These are phyloP conservation scores for Leptestheria dahalacensis DNA, from an alignment of 1,140 invertebrate species.

Conservation along the genomic window DNA sequence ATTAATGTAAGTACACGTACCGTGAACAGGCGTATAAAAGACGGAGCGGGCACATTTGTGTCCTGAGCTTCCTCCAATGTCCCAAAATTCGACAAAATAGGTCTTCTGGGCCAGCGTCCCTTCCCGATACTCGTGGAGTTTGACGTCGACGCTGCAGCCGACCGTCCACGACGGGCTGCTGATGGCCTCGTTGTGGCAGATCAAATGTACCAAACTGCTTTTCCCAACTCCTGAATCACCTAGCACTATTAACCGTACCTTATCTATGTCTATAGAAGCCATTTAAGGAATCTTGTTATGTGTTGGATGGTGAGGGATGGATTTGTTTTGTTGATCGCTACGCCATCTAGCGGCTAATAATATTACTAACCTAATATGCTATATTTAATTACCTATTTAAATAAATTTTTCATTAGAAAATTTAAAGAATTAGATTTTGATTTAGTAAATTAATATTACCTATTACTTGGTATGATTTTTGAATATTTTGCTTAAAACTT, in stretches of 20 bases:
- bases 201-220: conserved; percentile 80
- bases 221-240: conserved; percentile 96
- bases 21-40: conserved; percentile 85
- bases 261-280: conserved; percentile 35
- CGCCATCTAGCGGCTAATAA: neutral
- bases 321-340: neutral
- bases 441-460: no score
- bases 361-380: no score
- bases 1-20: no score
- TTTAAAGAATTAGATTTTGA: no score
- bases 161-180: conserved; percentile 81
- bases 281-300: neutral
- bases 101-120: conserved; percentile 73
- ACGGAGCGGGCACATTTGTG: conserved; percentile 81
- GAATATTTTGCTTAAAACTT: no score
- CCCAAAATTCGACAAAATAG: conserved; percentile 91
- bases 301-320: neutral
- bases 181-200: conserved; percentile 71
- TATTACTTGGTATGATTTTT: no score
- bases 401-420: no score
- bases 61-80: conserved; percentile 81
- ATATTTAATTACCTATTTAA: no score
- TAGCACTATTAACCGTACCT: conserved; percentile 78
- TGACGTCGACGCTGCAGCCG: conserved; percentile 88
- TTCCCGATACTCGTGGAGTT: conserved; percentile 88